Conservation (phyloP, 2,888 invertebrate species). For the Agriopis aurantiaria region DNA sequence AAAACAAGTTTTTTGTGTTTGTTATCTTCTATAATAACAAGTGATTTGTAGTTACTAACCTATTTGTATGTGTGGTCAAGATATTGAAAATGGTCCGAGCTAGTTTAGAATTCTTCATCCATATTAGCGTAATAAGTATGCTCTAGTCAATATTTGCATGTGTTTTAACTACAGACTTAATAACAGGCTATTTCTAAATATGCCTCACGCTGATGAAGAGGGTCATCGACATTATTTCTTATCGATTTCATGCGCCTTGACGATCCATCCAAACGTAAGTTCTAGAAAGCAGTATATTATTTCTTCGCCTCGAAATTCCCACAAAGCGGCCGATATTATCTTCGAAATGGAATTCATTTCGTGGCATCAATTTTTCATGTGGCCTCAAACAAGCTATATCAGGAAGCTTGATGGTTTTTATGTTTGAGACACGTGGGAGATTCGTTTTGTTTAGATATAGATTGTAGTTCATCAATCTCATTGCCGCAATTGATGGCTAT, state of each 20-base stretch:
- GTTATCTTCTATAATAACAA: conserved; percentile 1
- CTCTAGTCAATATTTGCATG: conserved; percentile 9
- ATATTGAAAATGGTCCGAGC: background rate
- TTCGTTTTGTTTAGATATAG: conserved; percentile 45
- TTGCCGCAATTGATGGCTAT: conserved; percentile 31
- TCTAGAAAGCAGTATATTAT: conserved; percentile 37
- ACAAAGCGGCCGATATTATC: conserved; percentile 43
- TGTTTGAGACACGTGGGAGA: conserved; percentile 35
- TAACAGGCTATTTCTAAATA: conserved; percentile 5
- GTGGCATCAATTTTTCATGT: conserved; percentile 48
- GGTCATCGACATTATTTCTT: conserved; percentile 50
- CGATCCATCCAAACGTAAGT: conserved; percentile 32
- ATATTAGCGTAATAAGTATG: conserved; percentile 7
- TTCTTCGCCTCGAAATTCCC: conserved; percentile 24
- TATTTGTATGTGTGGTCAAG: background rate
- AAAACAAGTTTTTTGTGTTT: conserved; percentile 21
- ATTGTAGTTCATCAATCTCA: conserved; percentile 41
- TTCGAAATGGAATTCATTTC: conserved; percentile 42
- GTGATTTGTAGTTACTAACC: background rate
- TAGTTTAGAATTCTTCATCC: background rate
- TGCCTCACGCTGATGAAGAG: conserved; percentile 15
- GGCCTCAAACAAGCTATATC: conserved; percentile 42
- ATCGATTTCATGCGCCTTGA: conserved; percentile 40
- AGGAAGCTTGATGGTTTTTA: conserved; percentile 46
- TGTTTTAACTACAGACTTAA: background rate